Evolutionary conservation across 2,797 vertebrate genomes (phyloP), one percentile per base, ranked within the genome.

Genomic region (Pangasius macronema): DNA sequence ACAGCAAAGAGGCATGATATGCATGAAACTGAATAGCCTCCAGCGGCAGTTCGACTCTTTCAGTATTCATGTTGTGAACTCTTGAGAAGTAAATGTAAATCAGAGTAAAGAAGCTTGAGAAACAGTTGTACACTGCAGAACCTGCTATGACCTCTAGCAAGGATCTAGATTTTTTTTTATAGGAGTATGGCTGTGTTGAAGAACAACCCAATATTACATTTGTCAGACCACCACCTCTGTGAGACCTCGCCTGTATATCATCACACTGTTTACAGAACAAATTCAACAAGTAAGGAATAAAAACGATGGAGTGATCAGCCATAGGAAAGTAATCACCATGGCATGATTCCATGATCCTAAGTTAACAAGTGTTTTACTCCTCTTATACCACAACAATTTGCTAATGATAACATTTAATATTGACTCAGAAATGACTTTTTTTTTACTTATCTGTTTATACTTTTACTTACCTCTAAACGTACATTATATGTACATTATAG

Each of bases 1-100:
- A 79, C 46, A 63, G 86, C 59, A 20, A 80, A 87, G 65, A 51
- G 8, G 67, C 68, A 61, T 72, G 76, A 77, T 86, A 53, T 46
- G 55, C 72, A 36, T 51, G 76, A 89, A 86, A 82, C 33, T 59
- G 27, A 76, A 86, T 77, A 82, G 55, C 75, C 87, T 67, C 33
- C 63, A 36, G 76, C 3, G n/a, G 72, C 42, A 67, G 67, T 18
- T 20, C 0, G 59, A 65, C n/a, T 82, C 59, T 49, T 67, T 65
- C 27, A 30, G 16, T 39, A 67, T 65, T 82, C 42, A 49, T 65
- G 61, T 81, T 24, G 13, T 7, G 57, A 81, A 42, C 55, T 27
- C 30, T 27, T 61, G 36, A 61, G 79, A 59, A 59, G 55, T 42
- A 8, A 81, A 59, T 59, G 55, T 81, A 59, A 81, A 81, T 81